Conservation (phyloP, 1,140 invertebrate species). For the Cardiocondyla obscurior region DNA sequence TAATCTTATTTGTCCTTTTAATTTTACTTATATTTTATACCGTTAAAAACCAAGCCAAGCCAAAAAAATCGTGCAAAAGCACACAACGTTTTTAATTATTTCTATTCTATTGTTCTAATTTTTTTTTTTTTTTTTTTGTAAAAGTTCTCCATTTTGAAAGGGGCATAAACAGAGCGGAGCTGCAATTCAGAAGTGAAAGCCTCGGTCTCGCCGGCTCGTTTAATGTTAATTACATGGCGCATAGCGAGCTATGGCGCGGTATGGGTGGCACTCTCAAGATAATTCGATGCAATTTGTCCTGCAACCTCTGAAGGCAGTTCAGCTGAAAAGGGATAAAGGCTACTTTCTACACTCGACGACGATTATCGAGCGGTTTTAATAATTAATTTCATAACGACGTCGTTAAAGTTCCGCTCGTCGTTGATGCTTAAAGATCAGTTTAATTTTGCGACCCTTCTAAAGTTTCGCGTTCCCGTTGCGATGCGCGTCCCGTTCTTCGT, state of each 20-base stretch:
- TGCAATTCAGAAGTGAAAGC: slow-evolving; percentile 45
- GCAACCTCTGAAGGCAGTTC: slow-evolving; percentile 56
- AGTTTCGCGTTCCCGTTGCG: slow-evolving; percentile 27
- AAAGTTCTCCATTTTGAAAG: slow-evolving; percentile 21
- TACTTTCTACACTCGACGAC: slow-evolving; percentile 55
- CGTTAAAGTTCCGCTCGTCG: slow-evolving; percentile 55
- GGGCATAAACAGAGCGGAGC: neutral
- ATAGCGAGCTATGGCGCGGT: slow-evolving; percentile 2
- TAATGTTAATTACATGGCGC: slow-evolving; percentile 57
- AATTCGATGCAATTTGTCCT: slow-evolving; percentile 70
- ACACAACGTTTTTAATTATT: slow-evolving; percentile 18
- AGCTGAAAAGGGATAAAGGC: slow-evolving; percentile 56
- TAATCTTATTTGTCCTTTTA: neutral
- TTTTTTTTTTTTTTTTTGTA: no score
- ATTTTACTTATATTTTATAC: neutral
- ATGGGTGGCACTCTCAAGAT: slow-evolving; percentile 54
- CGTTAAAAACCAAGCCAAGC: neutral
- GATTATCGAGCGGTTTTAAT: slow-evolving; percentile 70
- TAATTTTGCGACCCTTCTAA: slow-evolving; percentile 52
- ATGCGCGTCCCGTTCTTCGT: slow-evolving; percentile 10
- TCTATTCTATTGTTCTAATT: slow-evolving; percentile 19
- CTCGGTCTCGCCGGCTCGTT: slow-evolving; percentile 9
- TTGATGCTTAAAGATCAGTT: slow-evolving; percentile 58
- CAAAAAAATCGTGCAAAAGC: neutral
- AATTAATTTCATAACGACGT: slow-evolving; percentile 69